A percentile compares a stretch with the other conserved stretches of the same genome.
These are phyloP conservation scores for Cardiocondyla obscurior DNA, from an alignment of 1,140 invertebrate species.

Conservation along the genomic window DNA sequence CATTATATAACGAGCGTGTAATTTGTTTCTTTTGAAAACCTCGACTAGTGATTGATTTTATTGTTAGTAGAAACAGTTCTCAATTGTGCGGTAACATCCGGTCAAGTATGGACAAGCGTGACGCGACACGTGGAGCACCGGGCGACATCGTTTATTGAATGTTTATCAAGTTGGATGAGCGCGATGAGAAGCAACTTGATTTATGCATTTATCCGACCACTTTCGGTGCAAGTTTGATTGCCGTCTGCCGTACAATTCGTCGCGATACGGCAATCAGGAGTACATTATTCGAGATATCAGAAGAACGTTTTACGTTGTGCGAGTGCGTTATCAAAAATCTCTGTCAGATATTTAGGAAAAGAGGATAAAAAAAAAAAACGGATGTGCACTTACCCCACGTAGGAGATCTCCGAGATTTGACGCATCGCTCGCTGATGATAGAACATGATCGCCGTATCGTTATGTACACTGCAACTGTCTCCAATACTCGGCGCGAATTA, in stretches of 20 bases:
- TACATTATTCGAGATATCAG: background rate
- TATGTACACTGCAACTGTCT: constrained; percentile 22
- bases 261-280: background rate
- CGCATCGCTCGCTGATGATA: constrained; percentile 77
- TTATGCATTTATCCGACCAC: background rate
- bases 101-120: background rate
- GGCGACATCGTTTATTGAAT: background rate
- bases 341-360: background rate
- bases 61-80: background rate
- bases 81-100: background rate
- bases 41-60: background rate
- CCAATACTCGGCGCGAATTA: background rate
- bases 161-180: constrained; percentile 16
- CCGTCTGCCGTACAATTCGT: background rate
- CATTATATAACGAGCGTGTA: background rate
- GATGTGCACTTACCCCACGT: constrained; percentile 78
- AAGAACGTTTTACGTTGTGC: background rate
- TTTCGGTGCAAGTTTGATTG: background rate
- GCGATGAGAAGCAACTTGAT: constrained; percentile 13
- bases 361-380: background rate
- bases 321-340: background rate
- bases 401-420: constrained; percentile 82
- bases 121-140: constrained; percentile 5
- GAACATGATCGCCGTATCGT: constrained; percentile 55
- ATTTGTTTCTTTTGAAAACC: background rate